Evolutionary conservation across 1,140 invertebrate genomes (phyloP).

Genomic region (Bombus polaris): DNA sequence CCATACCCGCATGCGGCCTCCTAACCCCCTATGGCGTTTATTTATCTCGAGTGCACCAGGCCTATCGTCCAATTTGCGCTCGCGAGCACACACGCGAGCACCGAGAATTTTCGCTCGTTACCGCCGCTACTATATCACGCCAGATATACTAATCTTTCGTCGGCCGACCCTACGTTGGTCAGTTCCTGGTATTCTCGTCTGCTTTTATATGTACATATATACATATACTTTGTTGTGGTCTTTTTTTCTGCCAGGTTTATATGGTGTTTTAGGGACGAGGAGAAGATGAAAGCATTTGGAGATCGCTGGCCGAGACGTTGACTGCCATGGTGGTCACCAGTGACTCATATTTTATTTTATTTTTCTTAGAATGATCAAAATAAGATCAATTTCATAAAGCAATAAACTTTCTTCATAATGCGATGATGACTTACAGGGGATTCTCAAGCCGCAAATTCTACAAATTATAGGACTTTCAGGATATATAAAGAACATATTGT

Average conservation of each 20-base stretch:
- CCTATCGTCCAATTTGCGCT: constrained; percentile 67
- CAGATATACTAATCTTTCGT: constrained; percentile 48
- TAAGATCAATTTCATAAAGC: too few species aligned
- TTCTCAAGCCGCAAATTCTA: too few species aligned
- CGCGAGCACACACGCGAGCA: constrained; percentile 45
- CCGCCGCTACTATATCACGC: constrained; percentile 37
- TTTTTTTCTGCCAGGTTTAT: neutral
- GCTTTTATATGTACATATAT: too few species aligned
- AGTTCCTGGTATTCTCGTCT: neutral
- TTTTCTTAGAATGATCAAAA: too few species aligned
- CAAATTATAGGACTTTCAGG: too few species aligned
- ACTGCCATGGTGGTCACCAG: too few species aligned
- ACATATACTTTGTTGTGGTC: neutral
- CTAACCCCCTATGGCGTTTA: constrained; percentile 61
- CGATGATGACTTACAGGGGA: too few species aligned
- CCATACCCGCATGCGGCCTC: constrained; percentile 62
- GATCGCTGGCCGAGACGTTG: neutral
- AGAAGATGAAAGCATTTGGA: neutral
- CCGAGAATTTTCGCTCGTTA: constrained; percentile 51
- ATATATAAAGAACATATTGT: too few species aligned
- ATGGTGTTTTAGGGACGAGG: too few species aligned
- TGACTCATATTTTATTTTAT: too few species aligned
- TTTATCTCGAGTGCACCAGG: constrained; percentile 67
- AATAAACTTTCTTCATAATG: too few species aligned
- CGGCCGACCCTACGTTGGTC: neutral